Evolutionary conservation across 2,113 vertebrate species (phyloP).

Genomic region (Equus przewalskii): DNA sequence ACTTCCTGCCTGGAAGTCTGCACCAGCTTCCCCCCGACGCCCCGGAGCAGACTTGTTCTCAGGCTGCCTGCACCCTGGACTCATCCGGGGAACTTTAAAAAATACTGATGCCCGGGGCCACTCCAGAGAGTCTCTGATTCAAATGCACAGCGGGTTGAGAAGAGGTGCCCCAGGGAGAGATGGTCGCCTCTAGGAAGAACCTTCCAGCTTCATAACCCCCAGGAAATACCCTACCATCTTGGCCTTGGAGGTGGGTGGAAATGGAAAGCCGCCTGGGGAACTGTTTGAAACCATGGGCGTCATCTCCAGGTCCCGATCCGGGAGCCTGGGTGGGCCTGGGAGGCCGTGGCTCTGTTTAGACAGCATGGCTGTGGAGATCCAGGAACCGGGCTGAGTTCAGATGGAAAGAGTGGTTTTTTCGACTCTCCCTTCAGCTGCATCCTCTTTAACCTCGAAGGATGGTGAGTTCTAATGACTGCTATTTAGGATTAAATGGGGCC

Average conservation of each 20-base stretch:
- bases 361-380: background rate
- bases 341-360: background rate
- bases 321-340: background rate
- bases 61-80: background rate
- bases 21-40: background rate
- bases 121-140: background rate
- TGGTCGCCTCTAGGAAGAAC: background rate
- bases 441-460: background rate
- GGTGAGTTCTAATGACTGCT: background rate
- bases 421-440: background rate
- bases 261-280: background rate
- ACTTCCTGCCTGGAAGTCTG: background rate
- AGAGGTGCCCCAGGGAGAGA: background rate
- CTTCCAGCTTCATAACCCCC: background rate
- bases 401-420: background rate
- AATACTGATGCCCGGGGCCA: background rate
- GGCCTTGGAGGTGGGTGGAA: background rate
- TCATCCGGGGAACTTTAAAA: background rate
- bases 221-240: rapidly evolving
- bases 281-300: background rate
- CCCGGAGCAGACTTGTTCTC: background rate
- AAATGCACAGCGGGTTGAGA: background rate
- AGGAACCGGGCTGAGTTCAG: background rate
- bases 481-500: background rate
- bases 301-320: background rate